A percentile compares a stretch with the other conserved stretches of the same genome.
Evolutionary conservation across 1,140 invertebrate species (phyloP).

Genomic region (Babylonia areolata): DNA sequence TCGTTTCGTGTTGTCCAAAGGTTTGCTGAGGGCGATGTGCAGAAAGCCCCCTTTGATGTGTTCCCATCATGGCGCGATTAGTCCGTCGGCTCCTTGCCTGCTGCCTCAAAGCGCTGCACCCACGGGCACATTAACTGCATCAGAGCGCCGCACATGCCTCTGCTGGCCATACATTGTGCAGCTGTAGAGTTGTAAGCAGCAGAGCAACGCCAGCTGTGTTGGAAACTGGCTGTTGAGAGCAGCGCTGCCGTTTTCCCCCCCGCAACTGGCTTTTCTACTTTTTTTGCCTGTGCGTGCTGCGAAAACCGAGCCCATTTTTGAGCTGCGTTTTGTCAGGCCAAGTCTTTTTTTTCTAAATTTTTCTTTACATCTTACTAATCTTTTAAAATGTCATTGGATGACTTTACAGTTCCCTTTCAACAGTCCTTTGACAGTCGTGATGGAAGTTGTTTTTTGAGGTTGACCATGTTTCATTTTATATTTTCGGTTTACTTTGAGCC

Average conservation of each 20-base stretch:
- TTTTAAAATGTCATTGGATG: neutral
- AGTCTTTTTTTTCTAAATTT: neutral
- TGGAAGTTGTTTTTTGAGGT: neutral
- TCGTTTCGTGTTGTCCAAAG: conserved; percentile 10
- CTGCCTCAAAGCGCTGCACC: conserved; percentile 3
- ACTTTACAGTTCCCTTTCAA: neutral
- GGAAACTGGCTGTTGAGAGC: neutral
- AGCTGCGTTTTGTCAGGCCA: neutral
- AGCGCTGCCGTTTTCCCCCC: neutral
- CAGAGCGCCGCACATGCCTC: neutral
- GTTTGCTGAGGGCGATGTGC: neutral
- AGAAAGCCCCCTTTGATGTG: neutral
- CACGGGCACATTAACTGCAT: neutral
- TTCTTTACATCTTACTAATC: neutral
- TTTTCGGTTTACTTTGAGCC: neutral
- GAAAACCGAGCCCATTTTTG: neutral
- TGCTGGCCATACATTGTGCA: neutral
- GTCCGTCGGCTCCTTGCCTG: neutral
- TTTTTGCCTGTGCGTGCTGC: neutral
- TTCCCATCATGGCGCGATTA: neutral
- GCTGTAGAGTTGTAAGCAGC: neutral
- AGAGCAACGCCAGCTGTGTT: neutral
- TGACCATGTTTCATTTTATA: neutral
- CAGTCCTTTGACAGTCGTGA: neutral
- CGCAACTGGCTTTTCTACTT: neutral